Percentiles rank a stretch among this genome's conserved stretches.
phyloP scores from a whole-genome alignment of 2,797 vertebrate genomes.

The Leptoclinus maculatus region DNA sequence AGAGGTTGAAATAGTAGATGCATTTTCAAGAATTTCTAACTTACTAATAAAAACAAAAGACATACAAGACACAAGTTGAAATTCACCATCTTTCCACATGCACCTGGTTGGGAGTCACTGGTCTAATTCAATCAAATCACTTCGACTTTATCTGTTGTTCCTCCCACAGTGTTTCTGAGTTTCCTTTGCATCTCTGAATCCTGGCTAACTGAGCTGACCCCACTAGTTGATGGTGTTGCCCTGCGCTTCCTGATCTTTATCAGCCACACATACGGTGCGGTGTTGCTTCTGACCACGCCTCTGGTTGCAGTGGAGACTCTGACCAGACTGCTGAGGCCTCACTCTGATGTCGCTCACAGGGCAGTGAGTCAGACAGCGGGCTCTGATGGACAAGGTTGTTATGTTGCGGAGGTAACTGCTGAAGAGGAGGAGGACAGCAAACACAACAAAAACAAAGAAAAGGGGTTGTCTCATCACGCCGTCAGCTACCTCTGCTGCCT shows the following conservation, averaged over 20 bases:
- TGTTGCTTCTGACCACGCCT: slow-evolving; percentile 78
- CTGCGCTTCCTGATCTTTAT: slow-evolving; percentile 84
- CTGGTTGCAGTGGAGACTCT: slow-evolving; percentile 78
- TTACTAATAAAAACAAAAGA: not conserved
- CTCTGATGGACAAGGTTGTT: slow-evolving; percentile 4
- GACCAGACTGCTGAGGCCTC: slow-evolving; percentile 45
- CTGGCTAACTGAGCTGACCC: slow-evolving; percentile 56
- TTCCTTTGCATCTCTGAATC: slow-evolving; percentile 65
- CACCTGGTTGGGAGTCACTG: not conserved
- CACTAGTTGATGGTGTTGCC: slow-evolving; percentile 69
- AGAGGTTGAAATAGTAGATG: not conserved
- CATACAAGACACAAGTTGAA: not conserved
- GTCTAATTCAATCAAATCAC: not conserved
- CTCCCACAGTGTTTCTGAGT: slow-evolving; percentile 75
- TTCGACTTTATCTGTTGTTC: slow-evolving; percentile 2
- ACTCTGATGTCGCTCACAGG: not conserved
- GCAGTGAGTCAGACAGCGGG: not conserved
- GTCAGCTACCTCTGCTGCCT: slow-evolving; percentile 80
- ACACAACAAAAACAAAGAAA: not conserved
- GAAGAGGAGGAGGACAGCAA: slow-evolving; percentile 10
- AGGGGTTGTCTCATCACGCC: slow-evolving; percentile 18
- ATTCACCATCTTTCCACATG: not conserved
- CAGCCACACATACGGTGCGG: slow-evolving; percentile 77
- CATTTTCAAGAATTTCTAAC: not conserved
- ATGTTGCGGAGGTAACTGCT: not conserved